Base-by-base conservation (phyloP, 2,888 invertebrate species). In the Pycnomerus fuliginosus region DNA sequence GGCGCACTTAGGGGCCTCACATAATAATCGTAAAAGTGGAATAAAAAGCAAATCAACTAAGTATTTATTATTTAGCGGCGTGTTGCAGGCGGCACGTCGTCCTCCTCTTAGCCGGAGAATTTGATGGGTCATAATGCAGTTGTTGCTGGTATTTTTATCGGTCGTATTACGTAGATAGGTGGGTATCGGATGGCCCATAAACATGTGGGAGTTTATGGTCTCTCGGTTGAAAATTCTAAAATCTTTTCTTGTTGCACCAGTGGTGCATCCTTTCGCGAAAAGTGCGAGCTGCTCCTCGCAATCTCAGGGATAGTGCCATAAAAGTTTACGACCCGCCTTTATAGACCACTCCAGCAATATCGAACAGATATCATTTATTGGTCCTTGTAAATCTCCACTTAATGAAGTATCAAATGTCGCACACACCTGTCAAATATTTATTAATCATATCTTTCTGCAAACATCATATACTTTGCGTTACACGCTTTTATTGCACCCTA, bases 331-430 rank as follows among this genome's bases (percentile, higher is more conserved):
- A 61, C 56, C 58, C 58, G 53, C 59, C 63, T 68, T 68, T 68
- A 68, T 69, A 62, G 67, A 61, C 64, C 68, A 64, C 61, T 65
- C 64, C 59, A 60, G 62, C 60, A 60, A 66, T 67, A 68, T 66
- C 61, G 62, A 65, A 58, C 64, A 65, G 67, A 69, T 69, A 69
- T 68, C 69, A 61, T 69, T 69, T 70, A 70, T 70, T 69, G 64
- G 60, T 58, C 62, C 62, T 65, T 68, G 65, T 70, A 69, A 69
- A 69, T 69, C 68, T 68, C 62, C 55, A 61, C 62, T 64, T 67
- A 67, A 67, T 66, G 64, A 68, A 67, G 65, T 68, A 68, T 66
- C 59, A 64, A 63, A 62, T 64, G 68, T 68, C 68, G 61, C 58
- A 60, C 53, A 63, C 69, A 70, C 69, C 68, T 70, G 69, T 67